Conservation (phyloP, 2,113 vertebrate species). For the Xenopus laevis region DNA sequence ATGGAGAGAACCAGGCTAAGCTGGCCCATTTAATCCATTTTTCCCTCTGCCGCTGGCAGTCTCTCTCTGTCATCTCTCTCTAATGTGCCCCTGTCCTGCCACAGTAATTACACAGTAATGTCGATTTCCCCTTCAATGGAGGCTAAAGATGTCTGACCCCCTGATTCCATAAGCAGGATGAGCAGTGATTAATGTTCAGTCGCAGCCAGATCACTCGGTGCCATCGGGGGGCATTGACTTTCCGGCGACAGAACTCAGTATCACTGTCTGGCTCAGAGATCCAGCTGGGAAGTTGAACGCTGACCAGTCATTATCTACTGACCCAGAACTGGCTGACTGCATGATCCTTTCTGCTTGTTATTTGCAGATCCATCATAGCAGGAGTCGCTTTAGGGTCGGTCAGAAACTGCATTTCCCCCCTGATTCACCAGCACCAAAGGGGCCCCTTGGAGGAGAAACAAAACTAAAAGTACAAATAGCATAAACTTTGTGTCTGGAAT, state of each 20-base stretch:
- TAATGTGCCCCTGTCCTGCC: neutral
- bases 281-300: conserved; percentile 9
- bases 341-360: no score
- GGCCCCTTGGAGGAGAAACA: no score
- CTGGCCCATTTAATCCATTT: no score
- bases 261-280: neutral
- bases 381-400: no score
- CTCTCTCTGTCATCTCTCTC: no score
- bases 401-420: no score
- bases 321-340: conserved; percentile 1
- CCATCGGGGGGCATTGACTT: conserved; percentile 26
- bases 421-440: no score
- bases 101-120: conserved; percentile 17
- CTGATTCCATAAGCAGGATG: conserved; percentile 18
- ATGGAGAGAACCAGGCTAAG: no score
- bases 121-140: neutral
- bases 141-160: conserved; percentile 25
- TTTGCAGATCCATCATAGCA: neutral
- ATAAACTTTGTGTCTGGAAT: no score
- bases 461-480: no score
- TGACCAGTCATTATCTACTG: conserved; percentile 10
- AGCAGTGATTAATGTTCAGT: conserved; percentile 17
- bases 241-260: conserved; percentile 3
- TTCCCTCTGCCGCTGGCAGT: no score
- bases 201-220: conserved; percentile 14